phyloP scores from a whole-genome alignment of 2,113 vertebrate species.

The Herpailurus yagouaroundi region DNA sequence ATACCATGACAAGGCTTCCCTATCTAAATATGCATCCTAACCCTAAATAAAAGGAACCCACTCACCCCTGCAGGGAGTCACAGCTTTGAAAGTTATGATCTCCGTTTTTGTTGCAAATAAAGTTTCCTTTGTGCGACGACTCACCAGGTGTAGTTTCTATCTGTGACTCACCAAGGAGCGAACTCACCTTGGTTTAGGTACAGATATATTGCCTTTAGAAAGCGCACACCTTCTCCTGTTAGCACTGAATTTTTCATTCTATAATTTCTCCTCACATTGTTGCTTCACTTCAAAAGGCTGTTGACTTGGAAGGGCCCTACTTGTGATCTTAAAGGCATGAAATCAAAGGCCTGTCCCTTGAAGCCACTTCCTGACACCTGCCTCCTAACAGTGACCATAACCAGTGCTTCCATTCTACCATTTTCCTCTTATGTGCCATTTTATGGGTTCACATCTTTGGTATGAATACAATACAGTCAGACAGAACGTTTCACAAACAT shows the following conservation, averaged over 20 bases:
- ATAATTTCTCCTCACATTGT: not conserved
- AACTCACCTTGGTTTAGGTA: not conserved
- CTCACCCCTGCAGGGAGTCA: not conserved
- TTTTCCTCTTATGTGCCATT: constrained; percentile 24
- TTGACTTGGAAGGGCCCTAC: not conserved
- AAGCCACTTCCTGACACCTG: not conserved
- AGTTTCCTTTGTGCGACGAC: not conserved
- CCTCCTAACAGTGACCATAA: not conserved
- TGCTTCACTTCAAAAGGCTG: constrained; percentile 53
- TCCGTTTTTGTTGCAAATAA: not conserved
- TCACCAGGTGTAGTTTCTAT: not conserved
- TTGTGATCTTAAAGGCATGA: constrained; percentile 65
- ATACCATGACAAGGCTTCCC: not conserved
- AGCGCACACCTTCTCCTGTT: not conserved
- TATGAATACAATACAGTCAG: constrained; percentile 10
- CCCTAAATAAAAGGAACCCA: not conserved
- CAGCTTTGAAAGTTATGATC: not conserved
- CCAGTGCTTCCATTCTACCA: not conserved
- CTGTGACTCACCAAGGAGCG: not conserved
- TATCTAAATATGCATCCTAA: not conserved
- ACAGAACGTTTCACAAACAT: constrained; percentile 33
- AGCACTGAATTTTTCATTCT: constrained; percentile 11
- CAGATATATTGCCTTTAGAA: not conserved
- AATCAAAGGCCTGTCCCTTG: constrained; percentile 32
- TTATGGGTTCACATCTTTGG: constrained; percentile 31